Evolutionary conservation across 2,888 invertebrate species (phyloP).

Genomic region (Pseudoips prasinana): DNA sequence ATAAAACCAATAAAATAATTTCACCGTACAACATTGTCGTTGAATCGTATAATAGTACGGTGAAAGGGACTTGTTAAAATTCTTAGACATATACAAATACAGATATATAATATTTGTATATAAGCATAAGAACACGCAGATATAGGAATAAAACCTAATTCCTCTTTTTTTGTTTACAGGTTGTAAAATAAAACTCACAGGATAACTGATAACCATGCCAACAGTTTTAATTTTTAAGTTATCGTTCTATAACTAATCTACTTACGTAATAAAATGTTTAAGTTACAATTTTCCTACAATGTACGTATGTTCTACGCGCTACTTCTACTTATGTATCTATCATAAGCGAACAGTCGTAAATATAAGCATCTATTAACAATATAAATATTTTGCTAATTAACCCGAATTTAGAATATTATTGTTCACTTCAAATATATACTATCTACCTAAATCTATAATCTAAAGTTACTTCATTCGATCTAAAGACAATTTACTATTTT

Average conservation of each 20-base stretch:
- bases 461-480: conserved; percentile 44
- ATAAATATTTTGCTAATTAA: conserved; percentile 30
- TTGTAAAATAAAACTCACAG: conserved; percentile 24
- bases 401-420: conserved; percentile 38
- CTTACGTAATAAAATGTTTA: conserved; percentile 30
- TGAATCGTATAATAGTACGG: too few relatives aligned
- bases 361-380: conserved; percentile 51
- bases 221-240: conserved; percentile 49
- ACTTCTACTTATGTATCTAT: conserved; percentile 40
- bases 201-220: conserved; percentile 49
- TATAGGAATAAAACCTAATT: too few relatives aligned
- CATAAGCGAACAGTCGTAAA: conserved; percentile 48
- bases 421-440: conserved; percentile 42
- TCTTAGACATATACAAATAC: too few relatives aligned
- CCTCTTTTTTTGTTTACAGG: too few relatives aligned
- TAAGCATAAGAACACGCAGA: too few relatives aligned
- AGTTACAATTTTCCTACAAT: conserved; percentile 37
- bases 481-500: conserved; percentile 59
- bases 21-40: too few relatives aligned
- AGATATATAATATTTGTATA: too few relatives aligned
- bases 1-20: too few relatives aligned
- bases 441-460: conserved; percentile 28
- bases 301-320: conserved; percentile 36
- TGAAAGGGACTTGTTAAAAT: too few relatives aligned
- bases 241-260: conserved; percentile 36